Evolutionary conservation across 2,888 invertebrate species (phyloP).

Genomic region (Herminia tarsipennalis): DNA sequence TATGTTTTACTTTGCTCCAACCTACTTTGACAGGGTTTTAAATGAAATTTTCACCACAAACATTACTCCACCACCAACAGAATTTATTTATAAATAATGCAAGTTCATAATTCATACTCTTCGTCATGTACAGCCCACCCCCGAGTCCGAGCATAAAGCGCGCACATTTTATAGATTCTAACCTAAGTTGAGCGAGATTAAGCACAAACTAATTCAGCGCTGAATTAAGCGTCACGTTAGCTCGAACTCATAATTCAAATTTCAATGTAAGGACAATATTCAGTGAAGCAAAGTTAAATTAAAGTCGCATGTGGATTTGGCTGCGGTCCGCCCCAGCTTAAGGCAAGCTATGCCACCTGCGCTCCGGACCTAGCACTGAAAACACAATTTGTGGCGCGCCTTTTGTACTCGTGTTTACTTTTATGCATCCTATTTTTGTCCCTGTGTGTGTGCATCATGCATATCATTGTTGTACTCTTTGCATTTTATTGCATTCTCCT

Average conservation of each 20-base stretch:
- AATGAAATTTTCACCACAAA: background rate
- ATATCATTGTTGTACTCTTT: background rate
- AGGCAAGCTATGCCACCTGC: slow-evolving; percentile 73
- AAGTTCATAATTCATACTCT: background rate
- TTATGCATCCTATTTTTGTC: slow-evolving; percentile 69
- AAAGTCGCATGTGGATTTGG: slow-evolving; percentile 80
- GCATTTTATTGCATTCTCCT: background rate
- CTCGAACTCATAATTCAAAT: slow-evolving; percentile 56
- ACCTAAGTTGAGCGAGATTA: slow-evolving; percentile 16
- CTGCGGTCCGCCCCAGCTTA: slow-evolving; percentile 70
- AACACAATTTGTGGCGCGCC: slow-evolving; percentile 77
- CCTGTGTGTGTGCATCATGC: slow-evolving; percentile 1
- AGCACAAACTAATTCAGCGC: slow-evolving; percentile 29
- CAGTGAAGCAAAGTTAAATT: slow-evolving; percentile 81
- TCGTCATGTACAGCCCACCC: background rate
- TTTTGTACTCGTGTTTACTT: slow-evolving; percentile 74
- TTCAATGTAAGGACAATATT: slow-evolving; percentile 75
- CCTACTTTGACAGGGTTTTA: background rate
- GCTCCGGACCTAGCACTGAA: slow-evolving; percentile 63
- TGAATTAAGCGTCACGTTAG: slow-evolving; percentile 35
- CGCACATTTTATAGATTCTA: slow-evolving; percentile 13
- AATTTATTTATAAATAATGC: background rate
- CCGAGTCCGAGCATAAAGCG: slow-evolving; percentile 2
- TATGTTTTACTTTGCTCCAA: background rate
- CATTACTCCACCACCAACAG: too few species aligned